Conservation (phyloP, 1,140 invertebrate genomes). For the Dendrolimus punctatus region DNA sequence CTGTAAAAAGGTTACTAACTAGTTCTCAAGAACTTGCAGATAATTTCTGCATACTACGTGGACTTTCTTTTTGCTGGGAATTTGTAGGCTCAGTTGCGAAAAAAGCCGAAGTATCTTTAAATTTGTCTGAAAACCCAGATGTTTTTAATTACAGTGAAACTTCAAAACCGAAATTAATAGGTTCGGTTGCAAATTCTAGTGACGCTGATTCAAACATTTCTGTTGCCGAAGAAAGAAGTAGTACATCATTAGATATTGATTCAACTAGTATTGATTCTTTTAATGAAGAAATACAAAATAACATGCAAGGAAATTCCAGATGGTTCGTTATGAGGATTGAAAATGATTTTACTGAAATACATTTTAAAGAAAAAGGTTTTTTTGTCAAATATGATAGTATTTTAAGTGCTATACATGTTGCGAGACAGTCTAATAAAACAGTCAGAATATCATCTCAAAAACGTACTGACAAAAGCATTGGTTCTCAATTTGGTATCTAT, state of each 20-base stretch:
- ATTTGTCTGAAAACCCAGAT: background rate
- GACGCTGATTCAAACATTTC: too few relatives aligned
- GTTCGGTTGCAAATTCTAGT: too few relatives aligned
- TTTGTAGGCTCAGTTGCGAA: conserved; percentile 49
- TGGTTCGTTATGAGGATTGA: conserved; percentile 63
- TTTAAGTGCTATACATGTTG: conserved; percentile 48
- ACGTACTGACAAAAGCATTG: conserved; percentile 21
- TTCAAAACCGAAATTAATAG: too few relatives aligned
- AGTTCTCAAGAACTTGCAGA: conserved; percentile 42
- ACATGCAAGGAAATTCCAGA: conserved; percentile 26
- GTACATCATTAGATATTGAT: background rate
- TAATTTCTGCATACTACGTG: conserved; percentile 55
- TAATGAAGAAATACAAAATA: conserved; percentile 1
- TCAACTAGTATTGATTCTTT: background rate
- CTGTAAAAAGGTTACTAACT: conserved; percentile 48
- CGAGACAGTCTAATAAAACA: conserved; percentile 44
- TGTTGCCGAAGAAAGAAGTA: too few relatives aligned
- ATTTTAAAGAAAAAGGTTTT: conserved; percentile 52
- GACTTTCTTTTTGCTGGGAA: conserved; percentile 50
- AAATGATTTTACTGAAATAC: conserved; percentile 58
- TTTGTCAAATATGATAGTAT: conserved; percentile 57
- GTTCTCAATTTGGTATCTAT: conserved; percentile 57
- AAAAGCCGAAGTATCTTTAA: conserved; percentile 18
- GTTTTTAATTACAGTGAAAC: background rate
- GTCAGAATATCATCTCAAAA: conserved; percentile 50